Percentiles rank a stretch among this genome's conserved stretches.
These are phyloP conservation scores for Hydrotaea cyrtoneurina DNA, from an alignment of 2,888 invertebrate genomes.

Conservation along the genomic window DNA sequence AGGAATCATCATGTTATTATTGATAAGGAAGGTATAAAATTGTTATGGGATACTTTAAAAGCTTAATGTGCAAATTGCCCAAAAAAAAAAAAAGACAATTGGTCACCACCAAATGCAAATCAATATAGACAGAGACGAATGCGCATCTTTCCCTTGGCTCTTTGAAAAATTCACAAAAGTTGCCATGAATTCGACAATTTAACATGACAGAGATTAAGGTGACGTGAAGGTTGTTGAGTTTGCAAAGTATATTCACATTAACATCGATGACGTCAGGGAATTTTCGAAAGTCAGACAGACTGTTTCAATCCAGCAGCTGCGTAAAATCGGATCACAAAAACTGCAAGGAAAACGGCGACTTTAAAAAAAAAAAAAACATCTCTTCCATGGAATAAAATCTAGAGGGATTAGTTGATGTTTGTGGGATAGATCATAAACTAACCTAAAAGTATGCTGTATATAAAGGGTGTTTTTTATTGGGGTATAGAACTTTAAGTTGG, in stretches of 20 bases:
- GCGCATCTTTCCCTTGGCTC: no score
- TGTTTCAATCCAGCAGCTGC: no score
- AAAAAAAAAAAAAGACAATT: neutral
- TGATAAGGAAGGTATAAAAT: neutral
- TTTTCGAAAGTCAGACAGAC: no score
- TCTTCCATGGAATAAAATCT: no score
- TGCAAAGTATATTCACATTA: neutral
- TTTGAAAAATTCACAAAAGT: neutral
- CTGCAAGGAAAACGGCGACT: no score
- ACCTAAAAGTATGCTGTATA: no score
- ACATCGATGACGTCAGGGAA: neutral
- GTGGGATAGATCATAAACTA: no score
- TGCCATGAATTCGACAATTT: neutral
- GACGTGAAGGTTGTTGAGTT: neutral
- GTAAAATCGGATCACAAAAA: no score
- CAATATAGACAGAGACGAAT: neutral
- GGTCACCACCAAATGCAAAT: constrained; percentile 1
- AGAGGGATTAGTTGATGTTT: no score
- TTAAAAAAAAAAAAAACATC: no score
- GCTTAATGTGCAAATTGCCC: neutral
- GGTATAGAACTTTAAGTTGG: no score
- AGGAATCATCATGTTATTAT: neutral
- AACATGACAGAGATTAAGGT: neutral
- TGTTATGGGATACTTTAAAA: neutral
- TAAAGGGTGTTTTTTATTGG: no score